A percentile compares a stretch with the other conserved stretches of the same genome.
Evolutionary conservation across 2,888 invertebrate genomes (phyloP).

Genomic region (Andricus quercusramuli): DNA sequence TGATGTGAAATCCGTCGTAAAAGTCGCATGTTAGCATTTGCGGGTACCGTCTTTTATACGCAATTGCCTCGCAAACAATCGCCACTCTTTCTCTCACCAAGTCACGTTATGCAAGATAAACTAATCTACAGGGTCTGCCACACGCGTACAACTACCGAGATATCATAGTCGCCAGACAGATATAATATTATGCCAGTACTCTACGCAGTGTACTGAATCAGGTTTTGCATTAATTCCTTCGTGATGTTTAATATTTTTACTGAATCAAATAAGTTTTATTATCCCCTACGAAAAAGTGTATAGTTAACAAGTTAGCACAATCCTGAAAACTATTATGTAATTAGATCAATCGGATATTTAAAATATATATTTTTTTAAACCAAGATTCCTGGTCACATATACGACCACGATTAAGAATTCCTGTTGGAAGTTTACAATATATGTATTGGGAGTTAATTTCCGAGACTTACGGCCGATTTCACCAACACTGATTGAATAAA

Average conservation of each 20-base stretch:
- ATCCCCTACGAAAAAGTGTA: no score
- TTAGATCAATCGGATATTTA: no score
- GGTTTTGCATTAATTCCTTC: not conserved
- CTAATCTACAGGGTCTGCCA: not conserved
- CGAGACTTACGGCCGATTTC: no score
- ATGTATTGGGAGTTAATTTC: no score
- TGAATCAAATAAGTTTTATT: no score
- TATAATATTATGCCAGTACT: not conserved
- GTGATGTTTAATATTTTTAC: not conserved
- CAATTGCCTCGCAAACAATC: not conserved
- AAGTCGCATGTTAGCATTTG: not conserved
- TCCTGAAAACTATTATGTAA: no score
- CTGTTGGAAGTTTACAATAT: no score
- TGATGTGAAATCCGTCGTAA: not conserved
- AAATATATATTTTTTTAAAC: no score
- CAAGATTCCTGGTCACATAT: no score
- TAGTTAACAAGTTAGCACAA: no score
- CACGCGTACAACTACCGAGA: not conserved
- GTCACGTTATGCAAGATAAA: not conserved
- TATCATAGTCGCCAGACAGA: not conserved
- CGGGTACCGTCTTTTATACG: not conserved
- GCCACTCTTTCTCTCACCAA: not conserved
- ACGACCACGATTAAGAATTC: no score
- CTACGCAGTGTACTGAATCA: not conserved
- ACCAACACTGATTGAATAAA: no score